These are phyloP conservation scores for Notothenia coriiceps DNA, from an alignment of 2,113 vertebrate species.

Conservation along the genomic window DNA sequence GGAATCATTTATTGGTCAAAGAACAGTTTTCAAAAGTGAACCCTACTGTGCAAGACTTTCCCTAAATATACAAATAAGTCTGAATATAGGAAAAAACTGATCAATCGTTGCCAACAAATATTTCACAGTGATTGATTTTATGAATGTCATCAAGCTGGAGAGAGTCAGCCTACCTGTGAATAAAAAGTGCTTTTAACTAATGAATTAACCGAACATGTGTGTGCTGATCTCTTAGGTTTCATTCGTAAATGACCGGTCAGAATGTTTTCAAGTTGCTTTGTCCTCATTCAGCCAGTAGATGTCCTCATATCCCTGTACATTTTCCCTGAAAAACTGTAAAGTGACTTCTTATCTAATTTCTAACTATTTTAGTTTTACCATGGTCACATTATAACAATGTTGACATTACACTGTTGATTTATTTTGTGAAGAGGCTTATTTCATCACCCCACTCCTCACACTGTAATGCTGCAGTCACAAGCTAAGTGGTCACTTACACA, in stretches of 20 bases:
- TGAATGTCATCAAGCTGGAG: not conserved
- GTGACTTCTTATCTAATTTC: not conserved
- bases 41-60: not conserved
- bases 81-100: not conserved
- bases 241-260: not conserved
- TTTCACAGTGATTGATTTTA: not conserved
- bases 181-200: not conserved
- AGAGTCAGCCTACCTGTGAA: not conserved
- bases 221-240: not conserved
- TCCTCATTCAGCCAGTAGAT: constrained; percentile 63
- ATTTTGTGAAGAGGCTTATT: not conserved
- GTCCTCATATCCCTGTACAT: constrained; percentile 51
- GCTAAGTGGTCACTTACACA: not conserved
- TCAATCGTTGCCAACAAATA: not conserved
- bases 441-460: not conserved
- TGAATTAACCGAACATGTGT: not conserved
- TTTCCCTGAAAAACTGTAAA: not conserved
- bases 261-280: not conserved
- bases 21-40: not conserved
- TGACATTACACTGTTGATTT: not conserved
- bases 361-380: not conserved
- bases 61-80: not conserved
- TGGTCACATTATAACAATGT: not conserved
- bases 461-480: not conserved
- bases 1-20: not conserved